Conservation (phyloP, 2,888 invertebrate genomes). For the Embidobia sp. region DNA sequence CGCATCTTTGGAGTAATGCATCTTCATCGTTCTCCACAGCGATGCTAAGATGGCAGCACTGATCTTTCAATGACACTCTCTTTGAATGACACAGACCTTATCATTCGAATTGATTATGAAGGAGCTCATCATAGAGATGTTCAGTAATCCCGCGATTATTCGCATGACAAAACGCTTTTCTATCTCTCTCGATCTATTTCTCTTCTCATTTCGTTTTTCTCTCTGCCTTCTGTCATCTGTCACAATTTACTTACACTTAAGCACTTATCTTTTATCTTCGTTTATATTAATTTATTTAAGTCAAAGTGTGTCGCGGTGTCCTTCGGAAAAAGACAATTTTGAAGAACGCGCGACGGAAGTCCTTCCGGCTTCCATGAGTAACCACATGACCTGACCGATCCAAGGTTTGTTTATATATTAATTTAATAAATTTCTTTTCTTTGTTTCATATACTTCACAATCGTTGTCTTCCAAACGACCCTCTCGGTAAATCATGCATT, state of each 20-base stretch:
- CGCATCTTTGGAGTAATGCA: conserved; percentile 34
- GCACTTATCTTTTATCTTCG: conserved; percentile 8
- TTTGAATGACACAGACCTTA: conserved; percentile 75
- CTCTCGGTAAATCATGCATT: too few relatives aligned
- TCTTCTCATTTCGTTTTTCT: conserved; percentile 25
- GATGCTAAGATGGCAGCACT: conserved; percentile 73
- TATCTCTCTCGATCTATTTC: conserved; percentile 57
- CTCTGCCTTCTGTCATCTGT: neutral
- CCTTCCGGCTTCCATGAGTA: conserved; percentile 71
- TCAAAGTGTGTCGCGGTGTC: conserved; percentile 32
- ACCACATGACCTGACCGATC: conserved; percentile 68
- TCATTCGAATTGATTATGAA: conserved; percentile 74
- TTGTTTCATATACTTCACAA: too few relatives aligned
- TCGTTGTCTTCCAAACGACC: too few relatives aligned
- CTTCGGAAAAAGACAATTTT: conserved; percentile 37
- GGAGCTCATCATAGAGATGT: conserved; percentile 71
- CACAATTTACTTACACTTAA: conserved; percentile 18
- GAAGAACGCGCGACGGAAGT: conserved; percentile 70
- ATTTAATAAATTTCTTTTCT: neutral
- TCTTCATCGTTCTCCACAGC: conserved; percentile 35
- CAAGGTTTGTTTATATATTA: conserved; percentile 69
- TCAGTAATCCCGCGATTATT: conserved; percentile 79
- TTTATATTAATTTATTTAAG: conserved; percentile 32
- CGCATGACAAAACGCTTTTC: conserved; percentile 73
- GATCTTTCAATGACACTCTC: conserved; percentile 66